Conservation (phyloP, 2,888 invertebrate genomes). For the Drosophila algonquin region DNA sequence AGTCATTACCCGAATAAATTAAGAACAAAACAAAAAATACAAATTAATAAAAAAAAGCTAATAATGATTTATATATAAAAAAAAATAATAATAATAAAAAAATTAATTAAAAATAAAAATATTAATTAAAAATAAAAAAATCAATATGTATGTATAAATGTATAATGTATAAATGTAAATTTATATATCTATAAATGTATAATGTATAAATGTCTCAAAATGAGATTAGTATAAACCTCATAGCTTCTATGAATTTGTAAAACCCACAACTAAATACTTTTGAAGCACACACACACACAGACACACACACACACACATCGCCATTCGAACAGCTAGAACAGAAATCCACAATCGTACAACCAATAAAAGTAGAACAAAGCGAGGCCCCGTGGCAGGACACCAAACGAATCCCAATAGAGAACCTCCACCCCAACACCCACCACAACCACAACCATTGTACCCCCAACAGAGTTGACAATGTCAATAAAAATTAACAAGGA, state of each 20-base stretch:
- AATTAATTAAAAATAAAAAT: too few relatives aligned
- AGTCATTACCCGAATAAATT: too few relatives aligned
- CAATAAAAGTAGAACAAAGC: conserved; percentile 18
- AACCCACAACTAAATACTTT: background rate
- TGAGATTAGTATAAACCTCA: background rate
- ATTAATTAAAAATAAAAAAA: too few relatives aligned
- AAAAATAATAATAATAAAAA: too few relatives aligned
- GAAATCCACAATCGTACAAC: conserved; percentile 1
- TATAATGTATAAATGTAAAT: too few relatives aligned
- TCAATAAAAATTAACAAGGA: conserved; percentile 65
- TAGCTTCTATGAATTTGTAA: too few relatives aligned
- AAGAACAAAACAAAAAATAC: too few relatives aligned
- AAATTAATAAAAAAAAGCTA: too few relatives aligned
- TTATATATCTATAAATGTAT: too few relatives aligned
- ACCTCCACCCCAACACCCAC: background rate
- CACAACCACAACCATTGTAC: background rate
- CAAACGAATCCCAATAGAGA: background rate
- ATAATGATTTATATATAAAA: too few relatives aligned
- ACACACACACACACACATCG: background rate
- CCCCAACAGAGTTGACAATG: conserved; percentile 23
- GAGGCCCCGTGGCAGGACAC: background rate
- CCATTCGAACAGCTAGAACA: too few relatives aligned
- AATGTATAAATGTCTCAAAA: background rate
- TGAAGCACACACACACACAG: background rate
- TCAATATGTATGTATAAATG: too few relatives aligned